Evolutionary conservation across 2,797 vertebrate genomes (phyloP), one percentile per base, ranked within the genome.

Genomic region (Neosilurus mollespiculum): DNA sequence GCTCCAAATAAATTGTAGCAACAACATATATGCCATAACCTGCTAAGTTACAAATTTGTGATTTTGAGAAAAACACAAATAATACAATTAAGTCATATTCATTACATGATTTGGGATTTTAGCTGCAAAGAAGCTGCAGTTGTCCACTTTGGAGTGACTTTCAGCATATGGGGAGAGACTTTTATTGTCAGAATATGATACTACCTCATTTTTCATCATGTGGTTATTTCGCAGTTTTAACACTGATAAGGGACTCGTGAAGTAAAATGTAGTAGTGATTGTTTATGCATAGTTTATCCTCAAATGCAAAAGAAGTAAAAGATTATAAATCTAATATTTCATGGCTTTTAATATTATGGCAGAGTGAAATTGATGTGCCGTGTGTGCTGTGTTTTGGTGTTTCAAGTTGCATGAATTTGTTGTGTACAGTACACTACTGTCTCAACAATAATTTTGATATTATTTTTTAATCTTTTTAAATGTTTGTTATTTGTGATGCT

Each of bases 351-450:
- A 22, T 56, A 34, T 77, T 59, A 61, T 61, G 30, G 56, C 73
- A n/a, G 59, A 61, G 30, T 43, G 22, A 37, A 62, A 59, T n/a
- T 59, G 30, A 59, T 49, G 14, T 76, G 26, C 54, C 34, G 30
- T 61, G 30, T 77, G 30, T 37, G n/a, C 30, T 15, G 5, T 37
- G 56, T 76, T 34, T 15, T 37, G 18, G 30, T 37, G 73, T 43
- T 77, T 77, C 58, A 62, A 24, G 22, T n/a, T 61, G 56, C 56
- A 61, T 76, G 26, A 76, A 77, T 80, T 26, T 9, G 56, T 78
- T 58, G 54, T 22, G 30, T 4, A 20, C 16, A 20, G 72, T 34
- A 75, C 5, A 4, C 16, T 20, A 58, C 15, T 26, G 72, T 53
- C 53, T 58, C 16, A 6, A 75, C 16, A 75, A 75, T 30, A 20